Evolutionary conservation across 2,113 vertebrate species (phyloP), one percentile per base, ranked within the genome.

Genomic region (Uria aalge): DNA sequence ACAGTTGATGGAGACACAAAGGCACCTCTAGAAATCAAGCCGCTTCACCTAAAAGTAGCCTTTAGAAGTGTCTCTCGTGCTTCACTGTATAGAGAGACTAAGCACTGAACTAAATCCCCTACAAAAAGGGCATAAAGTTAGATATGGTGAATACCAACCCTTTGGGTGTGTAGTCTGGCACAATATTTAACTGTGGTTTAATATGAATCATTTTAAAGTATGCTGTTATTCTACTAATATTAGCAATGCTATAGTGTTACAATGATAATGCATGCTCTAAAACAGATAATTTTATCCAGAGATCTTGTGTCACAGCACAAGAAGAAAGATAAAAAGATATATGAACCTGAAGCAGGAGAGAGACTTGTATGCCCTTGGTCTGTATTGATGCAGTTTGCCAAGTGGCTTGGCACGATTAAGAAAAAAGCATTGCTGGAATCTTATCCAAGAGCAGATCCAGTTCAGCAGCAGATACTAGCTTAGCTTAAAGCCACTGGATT

Each of bases 401-500:
- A 80, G 83, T 82, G 88, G 56, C 73, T 96, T 97, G 95, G 92
- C 94, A 89, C 0, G 2, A 78, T 76, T 89, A 82, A 67, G 59
- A 85, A 59, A 64, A 96, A 95, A 95, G 12, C 36, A 36, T 16
- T 86, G 41, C 84, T 92, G 36, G 62, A 87, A 75, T n/a, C 29
- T 91, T 86, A 79, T 80, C 67, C 69, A 84, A 75, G 64, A 97
- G 78, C 82, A 87, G 88, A 73, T 74, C 32, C 59, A 92, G 47
- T 62, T 96, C 85, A 92, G 84, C 60, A 96, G 68, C 56, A 96
- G 84, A 95, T 77, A 52, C 43, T 64, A 84, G 75, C 64, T 93
- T 89, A 92, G 8, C 27, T 88, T 87, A 96, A 88, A 96, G 60
- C 71, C 89, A 90, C 87, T 73, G 84, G 93, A 94, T 94, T 94